phyloP scores from a whole-genome alignment of 2,888 invertebrate species.

The Lochmaea crataegi region DNA sequence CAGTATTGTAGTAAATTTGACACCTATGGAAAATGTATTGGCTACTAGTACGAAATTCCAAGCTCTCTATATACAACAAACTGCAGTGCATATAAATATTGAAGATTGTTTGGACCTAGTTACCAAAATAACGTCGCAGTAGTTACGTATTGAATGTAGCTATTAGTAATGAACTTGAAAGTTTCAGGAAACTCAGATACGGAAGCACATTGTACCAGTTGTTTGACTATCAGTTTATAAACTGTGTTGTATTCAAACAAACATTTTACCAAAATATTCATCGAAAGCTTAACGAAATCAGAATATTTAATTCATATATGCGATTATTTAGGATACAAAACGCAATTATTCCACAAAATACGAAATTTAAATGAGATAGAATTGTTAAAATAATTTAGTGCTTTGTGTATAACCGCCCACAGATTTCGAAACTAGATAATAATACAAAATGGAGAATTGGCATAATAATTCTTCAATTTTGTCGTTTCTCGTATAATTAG shows the following conservation, averaged over 20 bases:
- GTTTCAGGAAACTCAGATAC: no score
- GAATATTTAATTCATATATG: background rate
- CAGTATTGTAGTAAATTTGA: no score
- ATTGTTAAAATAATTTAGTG: conserved; percentile 16
- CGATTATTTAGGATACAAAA: background rate
- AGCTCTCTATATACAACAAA: no score
- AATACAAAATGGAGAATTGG: conserved; percentile 16
- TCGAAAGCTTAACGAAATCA: background rate
- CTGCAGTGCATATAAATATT: no score
- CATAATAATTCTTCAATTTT: conserved; percentile 5
- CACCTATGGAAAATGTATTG: no score
- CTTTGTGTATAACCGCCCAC: background rate
- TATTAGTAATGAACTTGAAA: no score
- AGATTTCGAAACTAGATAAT: conserved; percentile 18
- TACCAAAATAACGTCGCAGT: no score
- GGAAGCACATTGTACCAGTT: no score
- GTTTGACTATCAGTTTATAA: no score
- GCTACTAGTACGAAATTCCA: no score
- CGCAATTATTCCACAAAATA: conserved; percentile 3
- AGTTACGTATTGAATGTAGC: no score
- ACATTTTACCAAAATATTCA: background rate
- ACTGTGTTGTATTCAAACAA: background rate
- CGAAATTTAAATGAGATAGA: conserved; percentile 8
- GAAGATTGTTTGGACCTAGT: no score
- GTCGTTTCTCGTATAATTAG: background rate